Evolutionary conservation across 2,797 vertebrate genomes (phyloP).

Genomic region (Schizothorax lantsangensis): DNA sequence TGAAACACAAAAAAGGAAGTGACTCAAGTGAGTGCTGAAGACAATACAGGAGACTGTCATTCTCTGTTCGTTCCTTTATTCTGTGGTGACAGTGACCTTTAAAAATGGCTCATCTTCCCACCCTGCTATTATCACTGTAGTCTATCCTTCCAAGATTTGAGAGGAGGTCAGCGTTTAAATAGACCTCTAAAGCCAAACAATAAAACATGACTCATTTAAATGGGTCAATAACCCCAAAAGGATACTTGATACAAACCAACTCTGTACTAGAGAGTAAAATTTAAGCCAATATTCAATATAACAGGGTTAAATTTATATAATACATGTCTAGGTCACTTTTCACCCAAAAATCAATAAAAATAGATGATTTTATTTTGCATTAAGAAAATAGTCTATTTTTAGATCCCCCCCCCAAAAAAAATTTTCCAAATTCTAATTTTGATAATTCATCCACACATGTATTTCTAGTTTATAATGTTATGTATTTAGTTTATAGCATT

Average conservation of each 20-base stretch:
- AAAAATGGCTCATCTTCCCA: slow-evolving; percentile 47
- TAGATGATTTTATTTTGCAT: neutral
- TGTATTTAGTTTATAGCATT: neutral
- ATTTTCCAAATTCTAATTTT: neutral
- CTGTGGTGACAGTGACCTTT: slow-evolving; percentile 56
- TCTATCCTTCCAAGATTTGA: slow-evolving; percentile 31
- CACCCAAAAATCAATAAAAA: neutral
- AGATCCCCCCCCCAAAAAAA: too few relatives aligned
- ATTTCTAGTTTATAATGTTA: neutral
- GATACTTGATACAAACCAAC: neutral
- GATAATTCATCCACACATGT: neutral
- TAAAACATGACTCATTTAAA: slow-evolving; percentile 20
- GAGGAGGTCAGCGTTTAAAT: slow-evolving; percentile 48
- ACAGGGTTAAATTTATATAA: neutral
- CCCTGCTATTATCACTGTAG: slow-evolving; percentile 45
- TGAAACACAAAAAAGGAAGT: slow-evolving; percentile 35
- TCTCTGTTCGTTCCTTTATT: neutral
- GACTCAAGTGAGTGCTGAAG: slow-evolving; percentile 27
- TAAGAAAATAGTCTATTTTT: neutral
- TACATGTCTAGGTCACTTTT: neutral
- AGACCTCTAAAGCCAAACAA: slow-evolving; percentile 6
- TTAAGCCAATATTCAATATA: neutral
- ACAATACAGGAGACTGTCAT: slow-evolving; percentile 32
- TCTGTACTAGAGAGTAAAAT: neutral
- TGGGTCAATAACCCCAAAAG: neutral